Evolutionary conservation across 2,888 invertebrate genomes (phyloP), one percentile per base, ranked within the genome.

Genomic region (Phaedon cochleariae): DNA sequence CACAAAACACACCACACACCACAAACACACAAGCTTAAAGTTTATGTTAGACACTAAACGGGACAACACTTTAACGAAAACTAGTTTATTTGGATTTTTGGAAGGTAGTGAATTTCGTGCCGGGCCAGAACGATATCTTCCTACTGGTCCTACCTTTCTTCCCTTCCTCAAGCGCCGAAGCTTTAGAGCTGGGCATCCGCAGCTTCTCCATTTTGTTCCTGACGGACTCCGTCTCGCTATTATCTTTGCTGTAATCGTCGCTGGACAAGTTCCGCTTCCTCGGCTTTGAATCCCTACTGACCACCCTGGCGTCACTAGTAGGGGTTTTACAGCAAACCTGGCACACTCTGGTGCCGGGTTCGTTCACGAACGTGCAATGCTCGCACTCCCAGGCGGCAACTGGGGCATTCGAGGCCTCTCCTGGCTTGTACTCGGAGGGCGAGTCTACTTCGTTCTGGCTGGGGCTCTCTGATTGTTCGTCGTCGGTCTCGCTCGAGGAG

Each of bases 311-410:
- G 48, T 71, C 62, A 0, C 69, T 37, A 10, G 86, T 87, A 0
- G 90, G 89, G 0, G 96, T 96, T 80, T 95, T 94, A 78, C 95
- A 96, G 80, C 96, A 96, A 57, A 96, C 90, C 12, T 88, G 87
- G 79, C 96, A 96, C 41, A 96, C 92, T 74, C 91, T 89, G 0
- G 90, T 89, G 18, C 91, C 92, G 0, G 92, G 85, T 67, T 92
- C 91, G 80, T 96, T 96, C 2, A 95, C 91, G 80, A 90, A 95
- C 0, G 96, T 96, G 80, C 96, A 96, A 78, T 95, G 94, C 77
- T 94, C 93, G 81, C 96, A 96, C 70, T 93, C 90, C 96, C 96
- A 96, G 61, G 88, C 85, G 12, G 87, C 84, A 41, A 82, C 84
- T 0, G 90, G 88, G 12, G 87, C 85, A 29, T 70, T 45, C 4